phyloP scores from a whole-genome alignment of 2,113 vertebrate genomes.

The Ovis aries region ARS-UI_Ramb_v3.0 NC_056054.1:203723001-203723500 shows the following conservation, averaged over 20 bases:
- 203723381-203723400: neutral
- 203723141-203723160: neutral
- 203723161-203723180: neutral
- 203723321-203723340: neutral
- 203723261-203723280: neutral
- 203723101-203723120: neutral
- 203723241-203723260: neutral
- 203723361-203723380: neutral
- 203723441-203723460: neutral
- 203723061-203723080: neutral
- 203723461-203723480: neutral
- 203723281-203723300: neutral
- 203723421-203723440: neutral
- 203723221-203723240: neutral
- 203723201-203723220: neutral
- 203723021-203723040: neutral
- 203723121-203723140: neutral
- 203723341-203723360: neutral
- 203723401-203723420: neutral
- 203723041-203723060: neutral
- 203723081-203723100: neutral
- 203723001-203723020: neutral
- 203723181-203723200: neutral
- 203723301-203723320: neutral
- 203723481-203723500: accelerated